Evolutionary conservation across 2,113 vertebrate genomes (phyloP).

Genomic region (Chaetodon auriga): DNA sequence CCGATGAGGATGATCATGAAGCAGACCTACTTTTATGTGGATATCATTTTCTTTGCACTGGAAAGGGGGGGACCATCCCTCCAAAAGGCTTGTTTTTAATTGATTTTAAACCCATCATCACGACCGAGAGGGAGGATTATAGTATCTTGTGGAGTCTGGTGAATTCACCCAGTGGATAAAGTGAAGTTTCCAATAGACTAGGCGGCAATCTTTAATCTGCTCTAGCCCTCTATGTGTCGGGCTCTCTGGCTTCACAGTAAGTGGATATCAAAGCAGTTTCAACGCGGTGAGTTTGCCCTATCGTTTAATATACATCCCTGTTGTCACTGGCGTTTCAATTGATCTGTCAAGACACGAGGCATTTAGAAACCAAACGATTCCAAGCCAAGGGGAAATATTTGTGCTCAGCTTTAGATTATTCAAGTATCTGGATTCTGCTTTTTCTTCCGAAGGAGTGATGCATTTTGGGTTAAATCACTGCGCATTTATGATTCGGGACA

Average conservation of each 20-base stretch:
- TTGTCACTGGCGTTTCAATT: slow-evolving; percentile 28
- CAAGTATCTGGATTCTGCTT: slow-evolving; percentile 27
- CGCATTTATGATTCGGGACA: slow-evolving; percentile 65
- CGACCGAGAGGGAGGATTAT: slow-evolving; percentile 70
- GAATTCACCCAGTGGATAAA: slow-evolving; percentile 70
- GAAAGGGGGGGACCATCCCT: slow-evolving; percentile 32
- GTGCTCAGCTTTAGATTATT: background rate
- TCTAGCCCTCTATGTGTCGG: slow-evolving; percentile 39
- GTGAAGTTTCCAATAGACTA: slow-evolving; percentile 73
- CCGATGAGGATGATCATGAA: slow-evolving; percentile 67
- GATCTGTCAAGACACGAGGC: slow-evolving; percentile 8
- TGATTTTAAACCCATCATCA: slow-evolving; percentile 55
- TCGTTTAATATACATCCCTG: slow-evolving; percentile 22
- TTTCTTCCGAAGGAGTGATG: slow-evolving; percentile 38
- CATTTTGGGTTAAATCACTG: slow-evolving; percentile 67
- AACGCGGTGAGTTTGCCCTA: slow-evolving; percentile 79
- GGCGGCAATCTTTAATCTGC: slow-evolving; percentile 60
- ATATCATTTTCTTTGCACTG: slow-evolving; percentile 67
- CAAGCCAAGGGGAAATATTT: background rate
- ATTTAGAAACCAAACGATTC: background rate
- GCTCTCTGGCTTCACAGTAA: slow-evolving; percentile 70
- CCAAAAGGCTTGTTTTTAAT: slow-evolving; percentile 64
- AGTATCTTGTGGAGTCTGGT: slow-evolving; percentile 61
- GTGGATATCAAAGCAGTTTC: slow-evolving; percentile 72
- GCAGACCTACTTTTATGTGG: slow-evolving; percentile 76